Evolutionary conservation across 2,113 vertebrate species (phyloP).

Genomic region (Loxodonta africana): DNA sequence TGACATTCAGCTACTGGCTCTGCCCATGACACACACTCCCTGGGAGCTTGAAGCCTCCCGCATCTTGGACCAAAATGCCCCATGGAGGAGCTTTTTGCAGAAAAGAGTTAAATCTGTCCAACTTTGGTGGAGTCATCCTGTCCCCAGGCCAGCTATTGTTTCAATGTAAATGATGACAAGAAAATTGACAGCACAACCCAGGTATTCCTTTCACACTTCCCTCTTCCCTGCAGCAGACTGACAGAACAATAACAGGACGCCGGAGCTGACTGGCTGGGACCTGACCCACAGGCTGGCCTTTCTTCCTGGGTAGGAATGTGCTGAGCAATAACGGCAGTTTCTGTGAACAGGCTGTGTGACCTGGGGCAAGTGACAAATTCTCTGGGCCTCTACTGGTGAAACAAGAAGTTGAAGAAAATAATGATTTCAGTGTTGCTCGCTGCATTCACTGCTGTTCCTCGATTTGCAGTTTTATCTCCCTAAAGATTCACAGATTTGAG

Average conservation of each 20-base stretch:
- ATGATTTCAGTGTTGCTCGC: neutral
- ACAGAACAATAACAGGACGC: neutral
- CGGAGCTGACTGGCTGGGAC: neutral
- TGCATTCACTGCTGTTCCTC: neutral
- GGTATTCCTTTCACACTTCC: neutral
- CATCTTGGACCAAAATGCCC: neutral
- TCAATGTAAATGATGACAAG: slow-evolving; percentile 21
- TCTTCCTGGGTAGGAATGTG: neutral
- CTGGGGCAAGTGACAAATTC: neutral
- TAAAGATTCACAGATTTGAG: slow-evolving; percentile 8
- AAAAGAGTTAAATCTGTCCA: slow-evolving; percentile 7
- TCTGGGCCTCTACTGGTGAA: neutral
- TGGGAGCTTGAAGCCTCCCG: neutral
- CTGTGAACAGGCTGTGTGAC: neutral
- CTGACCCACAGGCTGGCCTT: neutral
- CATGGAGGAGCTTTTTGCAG: neutral
- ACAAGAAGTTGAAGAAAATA: neutral
- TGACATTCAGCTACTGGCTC: slow-evolving; percentile 54
- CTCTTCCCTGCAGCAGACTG: slow-evolving; percentile 1
- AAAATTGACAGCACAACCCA: neutral
- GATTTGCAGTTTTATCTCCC: neutral
- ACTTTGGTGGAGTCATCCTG: neutral
- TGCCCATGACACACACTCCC: no score
- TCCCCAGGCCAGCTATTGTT: neutral
- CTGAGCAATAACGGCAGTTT: neutral